These are phyloP conservation scores for Tyria jacobaeae DNA, from an alignment of 2,888 invertebrate species.

Conservation along the genomic window DNA sequence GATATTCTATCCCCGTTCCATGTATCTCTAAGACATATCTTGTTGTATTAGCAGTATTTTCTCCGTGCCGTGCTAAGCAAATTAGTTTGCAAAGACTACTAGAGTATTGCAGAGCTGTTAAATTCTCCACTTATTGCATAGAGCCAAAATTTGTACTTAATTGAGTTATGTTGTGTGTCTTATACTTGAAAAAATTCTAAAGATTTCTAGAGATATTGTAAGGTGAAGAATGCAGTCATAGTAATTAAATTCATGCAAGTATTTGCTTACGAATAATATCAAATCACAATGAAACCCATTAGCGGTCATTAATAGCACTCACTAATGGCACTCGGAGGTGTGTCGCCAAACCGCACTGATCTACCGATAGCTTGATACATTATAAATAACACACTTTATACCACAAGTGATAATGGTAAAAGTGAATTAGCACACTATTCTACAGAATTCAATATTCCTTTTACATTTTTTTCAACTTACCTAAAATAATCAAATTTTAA, in stretches of 20 bases:
- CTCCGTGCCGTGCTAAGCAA: too few species aligned
- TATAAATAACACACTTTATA: neutral
- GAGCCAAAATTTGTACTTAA: too few species aligned
- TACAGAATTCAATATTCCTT: neutral
- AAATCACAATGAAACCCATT: neutral
- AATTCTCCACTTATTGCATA: too few species aligned
- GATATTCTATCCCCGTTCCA: too few species aligned
- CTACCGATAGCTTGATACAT: conserved; percentile 15
- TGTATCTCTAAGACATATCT: too few species aligned
- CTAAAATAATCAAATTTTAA: too few species aligned
- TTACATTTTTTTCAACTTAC: neutral
- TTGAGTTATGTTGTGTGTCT: too few species aligned
- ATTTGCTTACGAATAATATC: neutral
- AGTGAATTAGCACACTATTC: neutral
- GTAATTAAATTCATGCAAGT: neutral
- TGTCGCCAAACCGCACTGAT: conserved; percentile 38
- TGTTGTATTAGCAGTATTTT: too few species aligned
- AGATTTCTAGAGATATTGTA: neutral
- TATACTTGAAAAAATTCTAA: neutral
- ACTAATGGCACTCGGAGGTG: conserved; percentile 29
- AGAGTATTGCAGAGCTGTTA: too few species aligned
- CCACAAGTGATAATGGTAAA: neutral
- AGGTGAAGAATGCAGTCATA: neutral
- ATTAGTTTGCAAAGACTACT: too few species aligned
- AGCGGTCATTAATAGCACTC: conserved; percentile 9